Evolutionary conservation across 2,888 invertebrate species (phyloP).

Genomic region (Pandemis heparana): DNA sequence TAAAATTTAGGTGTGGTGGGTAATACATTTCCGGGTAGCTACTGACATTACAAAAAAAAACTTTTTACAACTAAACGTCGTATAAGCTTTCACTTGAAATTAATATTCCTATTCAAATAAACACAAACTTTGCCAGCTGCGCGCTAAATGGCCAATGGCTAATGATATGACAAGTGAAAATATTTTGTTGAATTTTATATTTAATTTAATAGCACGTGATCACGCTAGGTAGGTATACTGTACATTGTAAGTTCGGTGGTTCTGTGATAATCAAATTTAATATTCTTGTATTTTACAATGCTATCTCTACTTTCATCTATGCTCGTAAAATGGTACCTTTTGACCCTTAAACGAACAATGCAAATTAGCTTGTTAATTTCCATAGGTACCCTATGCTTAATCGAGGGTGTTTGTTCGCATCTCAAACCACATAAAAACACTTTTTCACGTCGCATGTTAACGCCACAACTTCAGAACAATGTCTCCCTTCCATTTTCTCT

Average conservation of each 20-base stretch:
- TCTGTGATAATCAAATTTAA: background rate
- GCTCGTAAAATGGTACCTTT: background rate
- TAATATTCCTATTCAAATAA: background rate
- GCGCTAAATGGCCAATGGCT: background rate
- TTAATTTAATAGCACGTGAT: background rate
- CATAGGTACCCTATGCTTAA: background rate
- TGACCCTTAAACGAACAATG: background rate
- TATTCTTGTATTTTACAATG: background rate
- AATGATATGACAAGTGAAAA: background rate
- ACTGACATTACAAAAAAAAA: too few species aligned
- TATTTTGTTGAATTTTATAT: background rate
- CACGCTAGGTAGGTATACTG: background rate
- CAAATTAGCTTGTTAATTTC: background rate
- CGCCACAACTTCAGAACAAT: background rate
- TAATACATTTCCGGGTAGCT: too few species aligned
- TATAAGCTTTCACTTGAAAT: background rate
- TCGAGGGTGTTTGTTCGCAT: background rate
- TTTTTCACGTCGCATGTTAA: too few species aligned
- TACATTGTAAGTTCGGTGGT: background rate
- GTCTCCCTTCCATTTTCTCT: background rate
- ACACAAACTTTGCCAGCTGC: background rate
- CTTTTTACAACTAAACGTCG: background rate
- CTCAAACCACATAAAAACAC: background rate
- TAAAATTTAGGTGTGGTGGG: too few species aligned
- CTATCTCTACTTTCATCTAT: background rate